phyloP scores from a whole-genome alignment of 2,888 invertebrate genomes.

The Rhagonycha fulva region DNA sequence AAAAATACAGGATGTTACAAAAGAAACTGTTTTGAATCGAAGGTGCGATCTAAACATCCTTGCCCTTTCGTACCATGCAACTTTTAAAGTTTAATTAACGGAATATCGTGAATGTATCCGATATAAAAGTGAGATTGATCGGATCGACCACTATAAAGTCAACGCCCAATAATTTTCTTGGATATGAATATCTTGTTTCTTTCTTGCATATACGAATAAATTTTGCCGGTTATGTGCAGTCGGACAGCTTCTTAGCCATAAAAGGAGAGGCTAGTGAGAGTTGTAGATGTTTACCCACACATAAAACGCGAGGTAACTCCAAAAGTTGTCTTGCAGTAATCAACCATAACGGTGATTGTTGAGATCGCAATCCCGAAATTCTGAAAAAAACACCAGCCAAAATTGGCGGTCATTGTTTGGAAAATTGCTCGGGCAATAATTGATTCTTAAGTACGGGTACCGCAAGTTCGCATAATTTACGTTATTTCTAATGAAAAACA shows the following conservation, averaged over 20 bases:
- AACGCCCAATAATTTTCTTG: conserved; percentile 12
- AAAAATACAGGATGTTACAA: background rate
- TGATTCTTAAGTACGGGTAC: background rate
- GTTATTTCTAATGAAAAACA: background rate
- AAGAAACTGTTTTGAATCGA: background rate
- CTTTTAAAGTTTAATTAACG: background rate
- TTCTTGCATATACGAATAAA: conserved; percentile 14
- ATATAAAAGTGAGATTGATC: background rate
- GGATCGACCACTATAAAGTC: background rate
- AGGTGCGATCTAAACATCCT: background rate
- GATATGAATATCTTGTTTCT: conserved; percentile 4
- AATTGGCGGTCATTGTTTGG: background rate
- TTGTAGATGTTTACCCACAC: conserved; percentile 19
- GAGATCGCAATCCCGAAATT: background rate
- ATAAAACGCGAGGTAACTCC: conserved; percentile 8
- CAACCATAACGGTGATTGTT: background rate
- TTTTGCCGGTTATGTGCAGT: conserved; percentile 14
- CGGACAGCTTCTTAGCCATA: conserved; percentile 22
- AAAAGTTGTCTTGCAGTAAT: conserved; percentile 11
- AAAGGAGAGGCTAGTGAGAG: conserved; percentile 30
- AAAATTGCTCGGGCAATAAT: background rate
- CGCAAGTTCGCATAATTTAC: background rate
- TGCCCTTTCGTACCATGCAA: background rate
- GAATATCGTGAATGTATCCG: background rate
- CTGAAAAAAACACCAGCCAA: background rate